Percentiles rank a stretch among this genome's conserved stretches.
These are phyloP conservation scores for Empis stercorea DNA, from an alignment of 2,888 invertebrate genomes.

Conservation along the genomic window DNA sequence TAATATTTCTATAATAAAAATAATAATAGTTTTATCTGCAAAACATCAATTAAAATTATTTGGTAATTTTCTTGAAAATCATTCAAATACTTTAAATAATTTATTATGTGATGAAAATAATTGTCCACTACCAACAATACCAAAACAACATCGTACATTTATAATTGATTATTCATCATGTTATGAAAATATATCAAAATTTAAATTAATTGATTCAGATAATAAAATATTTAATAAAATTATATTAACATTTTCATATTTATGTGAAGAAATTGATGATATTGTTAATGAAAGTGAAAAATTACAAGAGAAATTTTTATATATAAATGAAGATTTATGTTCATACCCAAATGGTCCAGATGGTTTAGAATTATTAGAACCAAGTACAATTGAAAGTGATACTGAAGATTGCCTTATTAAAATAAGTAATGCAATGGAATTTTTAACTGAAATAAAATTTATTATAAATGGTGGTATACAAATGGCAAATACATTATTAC, in stretches of 20 bases:
- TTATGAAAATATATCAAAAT: slow-evolving; percentile 48
- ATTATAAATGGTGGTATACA: slow-evolving; percentile 58
- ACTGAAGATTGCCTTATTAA: slow-evolving; percentile 19
- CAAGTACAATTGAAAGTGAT: slow-evolving; percentile 9
- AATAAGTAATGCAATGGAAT: slow-evolving; percentile 44
- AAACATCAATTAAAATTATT: slow-evolving; percentile 29
- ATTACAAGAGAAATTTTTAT: slow-evolving; percentile 39
- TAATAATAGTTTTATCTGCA: slow-evolving; percentile 15
- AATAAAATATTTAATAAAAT: slow-evolving; percentile 69
- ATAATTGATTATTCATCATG: slow-evolving; percentile 18
- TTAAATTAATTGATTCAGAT: slow-evolving; percentile 66
- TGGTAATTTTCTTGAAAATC: slow-evolving; percentile 26
- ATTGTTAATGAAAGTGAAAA: slow-evolving; percentile 54
- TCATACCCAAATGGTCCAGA: slow-evolving; percentile 1
- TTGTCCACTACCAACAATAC: slow-evolving; percentile 3
- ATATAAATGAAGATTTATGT: slow-evolving; percentile 24
- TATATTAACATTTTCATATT: slow-evolving; percentile 61
- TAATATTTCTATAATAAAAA: too few species aligned
- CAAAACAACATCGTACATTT: slow-evolving; percentile 15
- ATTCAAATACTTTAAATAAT: slow-evolving; percentile 21
- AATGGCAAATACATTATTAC: slow-evolving; percentile 55
- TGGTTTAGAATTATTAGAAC: neutral
- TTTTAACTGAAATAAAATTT: slow-evolving; percentile 50
- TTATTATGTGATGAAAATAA: slow-evolving; percentile 5
- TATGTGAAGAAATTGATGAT: slow-evolving; percentile 62